These are phyloP conservation scores for Calliopsis andreniformis DNA, from an alignment of 1,140 invertebrate species.

Conservation along the genomic window DNA sequence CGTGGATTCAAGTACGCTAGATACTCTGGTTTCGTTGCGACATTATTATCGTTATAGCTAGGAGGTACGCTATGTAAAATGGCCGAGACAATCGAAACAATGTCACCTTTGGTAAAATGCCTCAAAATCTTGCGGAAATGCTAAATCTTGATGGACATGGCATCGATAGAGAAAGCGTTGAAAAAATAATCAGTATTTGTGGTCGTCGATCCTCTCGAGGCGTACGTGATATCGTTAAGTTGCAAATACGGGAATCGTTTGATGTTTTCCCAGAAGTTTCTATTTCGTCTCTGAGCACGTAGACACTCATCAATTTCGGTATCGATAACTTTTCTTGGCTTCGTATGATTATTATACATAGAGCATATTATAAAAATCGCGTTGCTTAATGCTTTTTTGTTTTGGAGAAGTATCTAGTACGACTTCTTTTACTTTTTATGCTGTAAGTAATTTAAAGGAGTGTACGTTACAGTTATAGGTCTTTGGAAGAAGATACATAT, in stretches of 20 bases:
- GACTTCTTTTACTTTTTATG: background rate
- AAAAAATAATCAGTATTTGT: slow-evolving; percentile 5
- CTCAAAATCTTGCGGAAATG: slow-evolving; percentile 33
- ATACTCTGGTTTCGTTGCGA: slow-evolving; percentile 37
- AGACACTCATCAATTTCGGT: background rate
- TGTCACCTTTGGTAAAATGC: slow-evolving; percentile 39
- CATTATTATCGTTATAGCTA: slow-evolving; percentile 55
- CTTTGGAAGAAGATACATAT: background rate
- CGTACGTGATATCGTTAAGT: background rate
- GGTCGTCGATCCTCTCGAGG: background rate
- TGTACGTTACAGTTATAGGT: background rate
- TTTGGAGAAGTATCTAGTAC: too few relatives aligned
- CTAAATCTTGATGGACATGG: background rate
- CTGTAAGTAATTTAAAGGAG: background rate
- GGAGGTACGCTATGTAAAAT: slow-evolving; percentile 70
- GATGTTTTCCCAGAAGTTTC: slow-evolving; percentile 8
- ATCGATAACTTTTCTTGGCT: background rate
- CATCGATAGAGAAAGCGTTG: slow-evolving; percentile 7
- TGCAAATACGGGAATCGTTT: slow-evolving; percentile 3
- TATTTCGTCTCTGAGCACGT: background rate
- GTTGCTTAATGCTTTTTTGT: background rate
- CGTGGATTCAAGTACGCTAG: background rate
- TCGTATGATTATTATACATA: background rate
- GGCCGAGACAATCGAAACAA: slow-evolving; percentile 67
- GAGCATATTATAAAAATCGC: background rate